These are phyloP conservation scores for Toxotes jaculatrix DNA, from an alignment of 2,113 vertebrate genomes.

Conservation along the genomic window DNA sequence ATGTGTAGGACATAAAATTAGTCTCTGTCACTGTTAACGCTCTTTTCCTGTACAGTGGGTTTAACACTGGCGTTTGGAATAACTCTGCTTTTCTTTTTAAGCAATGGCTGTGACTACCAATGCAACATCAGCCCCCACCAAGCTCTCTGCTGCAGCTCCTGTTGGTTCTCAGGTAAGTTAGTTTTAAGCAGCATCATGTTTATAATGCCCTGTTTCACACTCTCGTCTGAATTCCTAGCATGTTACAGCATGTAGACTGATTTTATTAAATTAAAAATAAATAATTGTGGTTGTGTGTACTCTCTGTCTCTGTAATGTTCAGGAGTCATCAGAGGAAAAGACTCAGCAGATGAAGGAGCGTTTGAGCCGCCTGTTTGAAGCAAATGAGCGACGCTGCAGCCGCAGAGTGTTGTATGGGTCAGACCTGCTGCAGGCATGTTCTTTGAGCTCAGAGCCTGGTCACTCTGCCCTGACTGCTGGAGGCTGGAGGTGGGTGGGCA, in stretches of 20 bases:
- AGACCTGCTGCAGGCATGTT: conserved; percentile 88
- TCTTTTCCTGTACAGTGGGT: neutral
- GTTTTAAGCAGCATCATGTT: neutral
- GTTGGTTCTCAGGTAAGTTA: conserved; percentile 71
- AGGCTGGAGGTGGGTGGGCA: conserved; percentile 88
- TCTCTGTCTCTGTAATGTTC: neutral
- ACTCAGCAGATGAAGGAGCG: conserved; percentile 89
- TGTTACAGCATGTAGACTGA: neutral
- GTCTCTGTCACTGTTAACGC: neutral
- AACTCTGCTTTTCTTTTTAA: conserved; percentile 29
- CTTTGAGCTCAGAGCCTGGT: conserved; percentile 71
- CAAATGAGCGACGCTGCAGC: conserved; percentile 91
- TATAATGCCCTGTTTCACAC: neutral
- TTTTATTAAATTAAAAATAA: neutral
- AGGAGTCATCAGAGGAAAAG: conserved; percentile 92
- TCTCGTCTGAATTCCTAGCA: neutral
- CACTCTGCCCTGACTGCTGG: conserved; percentile 59
- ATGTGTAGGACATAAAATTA: conserved; percentile 1
- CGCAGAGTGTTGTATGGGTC: conserved; percentile 89
- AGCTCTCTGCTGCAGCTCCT: conserved; percentile 49
- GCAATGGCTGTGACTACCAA: conserved; percentile 62
- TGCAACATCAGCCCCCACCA: conserved; percentile 66
- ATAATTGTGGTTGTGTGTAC: neutral
- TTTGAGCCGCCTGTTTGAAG: conserved; percentile 86
- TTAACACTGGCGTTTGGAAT: neutral